These are phyloP conservation scores for Balaeniceps rex DNA, from an alignment of 2,113 vertebrate genomes.

Conservation along the genomic window DNA sequence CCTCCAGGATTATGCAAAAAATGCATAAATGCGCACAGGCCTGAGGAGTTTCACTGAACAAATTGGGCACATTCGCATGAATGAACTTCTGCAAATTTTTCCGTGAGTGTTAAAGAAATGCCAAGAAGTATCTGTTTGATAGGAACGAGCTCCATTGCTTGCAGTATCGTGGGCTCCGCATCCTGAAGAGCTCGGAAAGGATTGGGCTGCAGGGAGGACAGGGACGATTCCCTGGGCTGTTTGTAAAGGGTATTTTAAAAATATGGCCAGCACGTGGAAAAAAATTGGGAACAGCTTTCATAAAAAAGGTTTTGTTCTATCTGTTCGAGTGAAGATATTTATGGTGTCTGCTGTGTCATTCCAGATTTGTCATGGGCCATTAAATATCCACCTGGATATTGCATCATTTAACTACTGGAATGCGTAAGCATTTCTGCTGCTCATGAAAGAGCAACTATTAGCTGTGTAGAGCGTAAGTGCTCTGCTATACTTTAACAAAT, in stretches of 20 bases:
- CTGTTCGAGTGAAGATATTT: conserved; percentile 63
- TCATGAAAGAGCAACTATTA: conserved; percentile 38
- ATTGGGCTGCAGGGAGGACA: background rate
- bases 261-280: conserved; percentile 56
- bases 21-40: background rate
- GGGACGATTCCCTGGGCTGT: background rate
- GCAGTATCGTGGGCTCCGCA: fast-evolving
- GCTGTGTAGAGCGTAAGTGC: background rate
- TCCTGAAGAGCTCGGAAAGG: background rate
- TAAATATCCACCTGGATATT: conserved; percentile 72
- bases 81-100: background rate
- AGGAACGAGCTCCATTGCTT: background rate
- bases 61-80: background rate
- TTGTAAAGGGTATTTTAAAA: conserved; percentile 32
- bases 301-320: conserved; percentile 61
- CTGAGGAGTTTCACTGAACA: background rate
- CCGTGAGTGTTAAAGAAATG: background rate
- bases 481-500: conserved; percentile 40
- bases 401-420: conserved; percentile 69
- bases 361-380: conserved; percentile 63
- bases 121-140: background rate
- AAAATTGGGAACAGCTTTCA: conserved; percentile 37
- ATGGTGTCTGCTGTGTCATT: conserved; percentile 61
- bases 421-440: conserved; percentile 63
- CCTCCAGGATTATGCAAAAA: background rate